These are phyloP conservation scores for Drosophila insularis DNA, from an alignment of 1,140 invertebrate genomes.

Conservation along the genomic window DNA sequence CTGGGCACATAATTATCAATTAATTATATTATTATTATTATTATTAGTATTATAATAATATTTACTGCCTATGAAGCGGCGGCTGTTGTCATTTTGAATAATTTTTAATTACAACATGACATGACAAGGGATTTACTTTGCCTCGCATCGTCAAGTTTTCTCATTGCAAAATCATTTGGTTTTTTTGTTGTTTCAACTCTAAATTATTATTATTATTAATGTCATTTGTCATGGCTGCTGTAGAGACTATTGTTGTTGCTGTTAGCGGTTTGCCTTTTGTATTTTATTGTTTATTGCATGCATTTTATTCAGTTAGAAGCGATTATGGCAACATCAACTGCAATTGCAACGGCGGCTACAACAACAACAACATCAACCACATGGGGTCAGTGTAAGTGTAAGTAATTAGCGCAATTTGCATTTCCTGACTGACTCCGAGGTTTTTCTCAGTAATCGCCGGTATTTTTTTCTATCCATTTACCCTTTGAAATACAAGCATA, in stretches of 20 bases:
- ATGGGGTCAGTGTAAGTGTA: constrained; percentile 36
- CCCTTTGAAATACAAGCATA: not conserved
- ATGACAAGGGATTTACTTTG: constrained; percentile 74
- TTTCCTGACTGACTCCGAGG: constrained; percentile 67
- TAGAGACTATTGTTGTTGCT: constrained; percentile 34
- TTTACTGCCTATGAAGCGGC: constrained; percentile 31
- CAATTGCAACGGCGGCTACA: constrained; percentile 25
- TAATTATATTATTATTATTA: constrained; percentile 3
- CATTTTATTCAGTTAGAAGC: constrained; percentile 70
- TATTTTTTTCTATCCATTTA: constrained; percentile 10
- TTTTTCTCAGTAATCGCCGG: constrained; percentile 53
- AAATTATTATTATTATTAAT: constrained; percentile 78
- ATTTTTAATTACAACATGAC: constrained; percentile 77
- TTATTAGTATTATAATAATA: constrained; percentile 15
- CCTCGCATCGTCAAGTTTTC: constrained; percentile 60
- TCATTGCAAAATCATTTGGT: constrained; percentile 62
- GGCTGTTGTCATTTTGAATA: constrained; percentile 53
- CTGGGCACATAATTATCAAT: constrained; percentile 4
- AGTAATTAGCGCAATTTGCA: constrained; percentile 77
- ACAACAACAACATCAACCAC: constrained; percentile 31
- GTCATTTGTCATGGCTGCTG: constrained; percentile 66
- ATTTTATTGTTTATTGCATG: constrained; percentile 70
- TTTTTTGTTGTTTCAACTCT: constrained; percentile 51
- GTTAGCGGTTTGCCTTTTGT: constrained; percentile 55
- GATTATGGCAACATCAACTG: constrained; percentile 65